Base-by-base conservation (phyloP, 30 jellyfish, hydroid and myxozoan genomes). In the Clytia hemisphaerica region DNA sequence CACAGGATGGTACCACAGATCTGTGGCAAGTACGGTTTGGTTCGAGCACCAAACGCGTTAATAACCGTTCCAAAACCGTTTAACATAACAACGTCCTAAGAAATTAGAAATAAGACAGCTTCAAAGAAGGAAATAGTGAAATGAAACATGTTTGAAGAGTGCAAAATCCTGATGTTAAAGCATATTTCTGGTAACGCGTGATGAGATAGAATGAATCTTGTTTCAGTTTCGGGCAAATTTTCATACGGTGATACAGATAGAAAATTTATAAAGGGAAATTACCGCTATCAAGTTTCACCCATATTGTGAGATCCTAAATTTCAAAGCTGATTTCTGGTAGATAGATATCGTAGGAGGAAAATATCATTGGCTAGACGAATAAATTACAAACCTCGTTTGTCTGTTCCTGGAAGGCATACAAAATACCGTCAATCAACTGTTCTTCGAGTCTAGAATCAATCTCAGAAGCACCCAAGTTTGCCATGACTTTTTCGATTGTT, bases 1-100 rank as follows among this genome's bases (percentile, higher is more conserved):
- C 99, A 93, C 47, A 93, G 58, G 44, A 93, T 93, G 14, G 99
- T 93, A 84, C 99, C 99, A 62, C 99, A 93, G 42, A 93, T 93
- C 93, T 93, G 99, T 3, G 99, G 99, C 71, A 93, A 58, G 75
- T 93, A 93, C 16, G 99, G 99, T 73, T 93, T 93, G 10, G 96
- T 93, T 1, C 99, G 93, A 12, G 71, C 74, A 10, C 94, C 97
- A 28, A 93, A 82, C 1, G 99, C 95, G 72, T 93, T 93, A 32
- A 93, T 80, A 6, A 93, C 99, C 3, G 99, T 93, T 5, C 99
- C 99, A 65, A 93, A 83, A 4, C 99, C 99, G 65, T 93, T 84
- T 66, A 93, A 50, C 97, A 93, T 84, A 49, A 85, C 96, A 16
- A 80, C 71, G 82, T 93, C 99, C 99, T 90, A 73, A 14, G 34